Evolutionary conservation across 2,113 vertebrate genomes (phyloP).

Genomic region (Coptodon rendalli): DNA sequence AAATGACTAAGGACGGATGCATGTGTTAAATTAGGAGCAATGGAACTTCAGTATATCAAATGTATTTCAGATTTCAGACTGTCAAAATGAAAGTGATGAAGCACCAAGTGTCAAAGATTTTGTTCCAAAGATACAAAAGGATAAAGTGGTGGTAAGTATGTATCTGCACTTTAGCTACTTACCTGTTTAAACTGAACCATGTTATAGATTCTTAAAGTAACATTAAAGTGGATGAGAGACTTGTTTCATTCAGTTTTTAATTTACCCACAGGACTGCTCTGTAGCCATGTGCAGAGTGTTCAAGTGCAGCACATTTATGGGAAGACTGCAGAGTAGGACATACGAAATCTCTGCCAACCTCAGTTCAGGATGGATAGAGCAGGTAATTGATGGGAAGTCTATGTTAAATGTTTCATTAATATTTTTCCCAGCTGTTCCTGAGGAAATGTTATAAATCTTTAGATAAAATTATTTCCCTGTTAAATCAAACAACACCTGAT

Average conservation of each 20-base stretch:
- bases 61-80: too few species aligned
- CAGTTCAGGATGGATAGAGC: conserved; percentile 71
- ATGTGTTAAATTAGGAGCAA: too few species aligned
- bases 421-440: neutral
- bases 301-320: conserved; percentile 10
- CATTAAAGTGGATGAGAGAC: neutral
- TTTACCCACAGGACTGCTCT: neutral
- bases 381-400: conserved; percentile 52
- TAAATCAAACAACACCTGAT: neutral
- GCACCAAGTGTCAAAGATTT: too few species aligned
- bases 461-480: neutral
- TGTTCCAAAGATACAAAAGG: too few species aligned
- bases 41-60: too few species aligned
- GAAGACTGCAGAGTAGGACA: neutral
- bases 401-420: neutral
- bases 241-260: neutral
- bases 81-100: too few species aligned
- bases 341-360: conserved; percentile 71
- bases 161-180: too few species aligned
- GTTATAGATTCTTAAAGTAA: too few species aligned
- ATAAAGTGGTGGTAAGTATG: too few species aligned
- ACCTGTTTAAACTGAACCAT: too few species aligned
- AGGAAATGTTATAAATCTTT: neutral
- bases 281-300: too few species aligned
- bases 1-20: too few species aligned